phyloP scores from a whole-genome alignment of 2,888 invertebrate genomes.

The Calameuta idolon region DNA sequence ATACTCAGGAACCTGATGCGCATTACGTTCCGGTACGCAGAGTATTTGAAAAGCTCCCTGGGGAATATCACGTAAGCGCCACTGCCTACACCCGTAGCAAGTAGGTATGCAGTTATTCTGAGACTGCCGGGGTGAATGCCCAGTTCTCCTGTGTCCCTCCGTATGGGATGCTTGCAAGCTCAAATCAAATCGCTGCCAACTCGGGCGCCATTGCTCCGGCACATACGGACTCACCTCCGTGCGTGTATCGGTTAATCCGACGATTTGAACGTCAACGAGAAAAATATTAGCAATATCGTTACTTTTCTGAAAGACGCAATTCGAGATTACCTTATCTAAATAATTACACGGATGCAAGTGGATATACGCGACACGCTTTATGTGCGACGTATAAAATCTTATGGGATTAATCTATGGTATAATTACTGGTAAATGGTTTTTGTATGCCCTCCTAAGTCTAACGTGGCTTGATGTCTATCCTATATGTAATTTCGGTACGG shows the following conservation, averaged over 20 bases:
- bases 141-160: slow-evolving; percentile 34
- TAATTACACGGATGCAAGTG: background rate
- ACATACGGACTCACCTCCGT: background rate
- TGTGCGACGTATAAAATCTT: background rate
- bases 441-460: background rate
- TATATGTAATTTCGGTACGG: background rate
- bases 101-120: slow-evolving; percentile 61
- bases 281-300: background rate
- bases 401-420: background rate
- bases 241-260: background rate
- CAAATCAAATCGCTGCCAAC: slow-evolving; percentile 9
- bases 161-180: slow-evolving; percentile 7
- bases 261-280: background rate
- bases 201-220: background rate
- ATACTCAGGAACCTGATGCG: background rate
- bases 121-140: slow-evolving; percentile 61
- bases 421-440: background rate
- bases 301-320: background rate
- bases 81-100: slow-evolving; percentile 52
- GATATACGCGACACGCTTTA: background rate
- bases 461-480: too few relatives aligned
- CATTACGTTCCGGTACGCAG: background rate
- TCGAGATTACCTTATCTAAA: background rate
- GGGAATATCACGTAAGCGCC: slow-evolving; percentile 38
- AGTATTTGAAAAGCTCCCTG: slow-evolving; percentile 21